These are phyloP conservation scores for Hirundo rustica DNA, from an alignment of 2,797 vertebrate species.

Conservation along the genomic window DNA sequence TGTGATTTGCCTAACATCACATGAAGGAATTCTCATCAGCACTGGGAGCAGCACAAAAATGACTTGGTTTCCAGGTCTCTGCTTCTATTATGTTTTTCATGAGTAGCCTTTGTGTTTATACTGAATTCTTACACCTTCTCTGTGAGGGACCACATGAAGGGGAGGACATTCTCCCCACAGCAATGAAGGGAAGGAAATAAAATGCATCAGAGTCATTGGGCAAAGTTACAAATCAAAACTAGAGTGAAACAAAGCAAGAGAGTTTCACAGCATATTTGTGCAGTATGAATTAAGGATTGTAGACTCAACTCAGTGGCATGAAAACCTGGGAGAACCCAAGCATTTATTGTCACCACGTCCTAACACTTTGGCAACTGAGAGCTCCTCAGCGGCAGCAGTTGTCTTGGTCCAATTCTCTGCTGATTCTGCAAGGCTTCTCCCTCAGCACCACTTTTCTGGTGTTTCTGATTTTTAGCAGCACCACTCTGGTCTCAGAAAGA, in stretches of 20 bases:
- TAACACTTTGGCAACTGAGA: background rate
- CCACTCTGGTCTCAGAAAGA: background rate
- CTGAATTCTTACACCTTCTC: background rate
- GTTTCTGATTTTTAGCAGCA: background rate
- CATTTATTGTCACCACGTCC: background rate
- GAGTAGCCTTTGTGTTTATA: background rate
- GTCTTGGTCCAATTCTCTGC: too few species aligned
- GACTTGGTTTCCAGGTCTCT: background rate
- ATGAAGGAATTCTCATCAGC: background rate
- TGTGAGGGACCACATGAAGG: background rate
- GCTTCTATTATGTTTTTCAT: accelerated
- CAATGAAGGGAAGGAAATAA: background rate
- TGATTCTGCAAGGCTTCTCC: background rate
- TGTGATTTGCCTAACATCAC: background rate
- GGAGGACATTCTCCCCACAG: background rate
- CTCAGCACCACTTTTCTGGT: background rate
- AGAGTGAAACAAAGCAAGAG: background rate
- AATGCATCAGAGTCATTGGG: background rate
- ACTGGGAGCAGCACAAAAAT: background rate
- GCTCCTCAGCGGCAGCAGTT: background rate
- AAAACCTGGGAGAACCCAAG: background rate
- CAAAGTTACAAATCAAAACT: background rate
- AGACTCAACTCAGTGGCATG: background rate
- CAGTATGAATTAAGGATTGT: background rate
- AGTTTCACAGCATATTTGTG: background rate